A percentile compares a stretch with the other conserved stretches of the same genome.
Conservation (phyloP, 30 jellyfish, hydroid and myxozoan genomes). For the Aurelia aurita region DNA sequence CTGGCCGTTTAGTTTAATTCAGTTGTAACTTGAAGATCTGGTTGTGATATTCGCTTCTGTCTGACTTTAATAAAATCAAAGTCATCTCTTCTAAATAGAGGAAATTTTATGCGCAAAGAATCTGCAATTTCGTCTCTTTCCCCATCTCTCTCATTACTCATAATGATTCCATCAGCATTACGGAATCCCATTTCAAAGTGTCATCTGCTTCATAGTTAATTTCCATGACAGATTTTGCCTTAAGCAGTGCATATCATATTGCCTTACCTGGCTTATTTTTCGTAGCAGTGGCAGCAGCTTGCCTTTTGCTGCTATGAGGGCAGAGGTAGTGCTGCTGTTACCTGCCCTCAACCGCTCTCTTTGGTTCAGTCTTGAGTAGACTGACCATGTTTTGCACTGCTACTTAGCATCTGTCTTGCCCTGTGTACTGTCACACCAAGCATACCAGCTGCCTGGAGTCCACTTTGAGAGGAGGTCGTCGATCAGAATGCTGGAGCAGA, state of each 20-base stretch:
- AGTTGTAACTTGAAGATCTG: constrained; percentile 18
- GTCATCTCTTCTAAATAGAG: constrained; percentile 38
- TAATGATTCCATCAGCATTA: too few relatives aligned
- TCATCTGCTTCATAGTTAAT: too few relatives aligned
- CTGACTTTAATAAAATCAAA: constrained; percentile 55
- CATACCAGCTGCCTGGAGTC: neutral
- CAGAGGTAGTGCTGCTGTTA: neutral
- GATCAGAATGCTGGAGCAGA: too few relatives aligned
- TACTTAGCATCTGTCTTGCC: constrained; percentile 19
- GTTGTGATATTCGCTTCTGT: constrained; percentile 34
- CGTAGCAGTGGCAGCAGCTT: too few relatives aligned
- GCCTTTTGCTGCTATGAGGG: too few relatives aligned
- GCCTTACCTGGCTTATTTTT: too few relatives aligned
- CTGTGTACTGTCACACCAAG: constrained; percentile 12
- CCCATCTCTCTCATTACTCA: too few relatives aligned
- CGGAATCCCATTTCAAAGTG: too few relatives aligned
- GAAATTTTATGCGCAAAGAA: constrained; percentile 10
- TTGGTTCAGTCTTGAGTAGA: constrained; percentile 1
- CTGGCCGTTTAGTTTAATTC: constrained; percentile 42
- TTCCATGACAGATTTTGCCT: too few relatives aligned
- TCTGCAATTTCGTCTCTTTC: neutral
- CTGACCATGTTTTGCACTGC: constrained; percentile 33
- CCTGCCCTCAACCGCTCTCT: constrained; percentile 5
- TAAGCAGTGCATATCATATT: too few relatives aligned
- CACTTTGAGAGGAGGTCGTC: too few relatives aligned